A percentile compares a stretch with the other conserved stretches of the same genome.
These are phyloP conservation scores for Scaeva pyrastri DNA, from an alignment of 2,888 invertebrate species.

Conservation along the genomic window DNA sequence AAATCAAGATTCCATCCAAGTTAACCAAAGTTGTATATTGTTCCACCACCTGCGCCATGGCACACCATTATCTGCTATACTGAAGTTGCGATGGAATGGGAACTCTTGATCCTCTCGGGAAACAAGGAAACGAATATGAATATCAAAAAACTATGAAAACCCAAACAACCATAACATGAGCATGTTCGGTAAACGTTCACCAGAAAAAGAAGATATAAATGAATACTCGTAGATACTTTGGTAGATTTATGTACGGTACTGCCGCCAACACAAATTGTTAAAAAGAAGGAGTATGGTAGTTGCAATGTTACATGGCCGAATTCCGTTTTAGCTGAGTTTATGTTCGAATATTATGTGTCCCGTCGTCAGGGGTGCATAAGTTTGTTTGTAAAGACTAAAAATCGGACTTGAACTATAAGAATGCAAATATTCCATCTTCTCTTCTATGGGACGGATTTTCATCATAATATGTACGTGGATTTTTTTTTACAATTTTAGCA, in stretches of 20 bases:
- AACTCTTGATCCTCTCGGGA: no score
- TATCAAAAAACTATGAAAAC: slow-evolving; percentile 8
- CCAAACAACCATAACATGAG: slow-evolving; percentile 63
- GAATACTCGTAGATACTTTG: no score
- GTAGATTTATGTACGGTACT: slow-evolving; percentile 60
- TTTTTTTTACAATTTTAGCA: no score
- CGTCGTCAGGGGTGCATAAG: neutral
- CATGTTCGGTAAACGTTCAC: slow-evolving; percentile 54
- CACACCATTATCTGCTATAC: no score
- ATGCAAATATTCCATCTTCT: slow-evolving; percentile 25
- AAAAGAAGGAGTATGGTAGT: neutral
- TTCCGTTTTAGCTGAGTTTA: slow-evolving; percentile 60
- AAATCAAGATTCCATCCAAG: no score
- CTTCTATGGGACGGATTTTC: slow-evolving; percentile 40
- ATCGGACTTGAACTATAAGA: neutral
- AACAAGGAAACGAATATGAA: slow-evolving; percentile 2
- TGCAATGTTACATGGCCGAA: slow-evolving; percentile 64
- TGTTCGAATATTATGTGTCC: slow-evolving; percentile 52
- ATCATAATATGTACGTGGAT: slow-evolving; percentile 16
- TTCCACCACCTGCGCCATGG: no score
- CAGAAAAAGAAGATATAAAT: no score
- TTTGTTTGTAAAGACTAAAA: neutral
- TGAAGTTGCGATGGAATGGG: no score
- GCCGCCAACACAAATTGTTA: slow-evolving; percentile 67
- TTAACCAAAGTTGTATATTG: no score